phyloP scores from a whole-genome alignment of 2,113 vertebrate species.

The Entelurus aequoreus region DNA sequence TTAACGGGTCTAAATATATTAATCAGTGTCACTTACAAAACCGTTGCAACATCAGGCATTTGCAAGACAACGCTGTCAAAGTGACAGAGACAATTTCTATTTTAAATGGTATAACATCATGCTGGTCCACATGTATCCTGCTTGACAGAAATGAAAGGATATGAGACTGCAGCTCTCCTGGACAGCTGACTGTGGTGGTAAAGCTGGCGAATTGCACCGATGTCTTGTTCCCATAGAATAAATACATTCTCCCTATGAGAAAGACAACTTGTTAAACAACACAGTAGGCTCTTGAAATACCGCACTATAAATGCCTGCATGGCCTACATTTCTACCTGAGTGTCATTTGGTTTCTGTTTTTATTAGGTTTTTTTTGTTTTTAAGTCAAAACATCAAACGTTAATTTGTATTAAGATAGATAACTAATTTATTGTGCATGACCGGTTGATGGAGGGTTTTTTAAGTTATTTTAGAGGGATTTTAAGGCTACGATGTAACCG shows the following conservation, averaged over 20 bases:
- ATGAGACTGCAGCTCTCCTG: constrained; percentile 86
- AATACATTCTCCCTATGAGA: constrained; percentile 84
- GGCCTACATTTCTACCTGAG: no score
- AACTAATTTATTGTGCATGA: no score
- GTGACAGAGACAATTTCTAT: no score
- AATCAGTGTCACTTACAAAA: no score
- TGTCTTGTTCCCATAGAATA: constrained; percentile 93
- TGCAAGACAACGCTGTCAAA: no score
- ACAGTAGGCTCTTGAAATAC: background rate
- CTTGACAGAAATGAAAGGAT: constrained; percentile 65
- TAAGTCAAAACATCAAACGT: background rate
- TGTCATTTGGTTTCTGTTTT: background rate
- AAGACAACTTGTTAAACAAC: background rate
- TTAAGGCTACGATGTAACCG: no score
- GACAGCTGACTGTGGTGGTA: constrained; percentile 79
- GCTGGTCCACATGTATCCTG: background rate
- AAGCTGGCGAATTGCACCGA: constrained; percentile 89
- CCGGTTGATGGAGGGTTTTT: no score
- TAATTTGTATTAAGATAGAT: background rate
- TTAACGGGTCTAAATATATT: background rate
- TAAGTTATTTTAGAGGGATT: no score
- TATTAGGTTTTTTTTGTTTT: background rate
- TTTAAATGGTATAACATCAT: background rate
- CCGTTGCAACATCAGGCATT: no score
- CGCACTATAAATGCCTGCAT: background rate